phyloP scores from a whole-genome alignment of 2,888 invertebrate species.

The Arge pagana region DNA sequence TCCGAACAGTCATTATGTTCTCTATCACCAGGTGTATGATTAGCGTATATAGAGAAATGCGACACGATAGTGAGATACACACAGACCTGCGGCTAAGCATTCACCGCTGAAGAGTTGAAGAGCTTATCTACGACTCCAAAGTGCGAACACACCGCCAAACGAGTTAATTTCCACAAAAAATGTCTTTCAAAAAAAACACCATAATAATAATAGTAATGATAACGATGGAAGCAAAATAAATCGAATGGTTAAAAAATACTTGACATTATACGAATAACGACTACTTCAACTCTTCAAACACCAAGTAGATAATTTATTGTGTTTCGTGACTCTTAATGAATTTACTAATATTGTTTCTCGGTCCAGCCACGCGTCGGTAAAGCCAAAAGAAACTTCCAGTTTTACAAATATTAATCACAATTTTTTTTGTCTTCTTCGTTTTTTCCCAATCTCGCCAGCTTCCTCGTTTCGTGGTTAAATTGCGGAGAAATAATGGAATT shows the following conservation, averaged over 20 bases:
- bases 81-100: constrained; percentile 55
- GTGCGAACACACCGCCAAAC: no score
- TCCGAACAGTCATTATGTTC: constrained; percentile 38
- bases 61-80: constrained; percentile 43
- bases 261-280: background rate
- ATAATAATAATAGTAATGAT: background rate
- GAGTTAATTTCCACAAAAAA: background rate
- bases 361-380: constrained; percentile 57
- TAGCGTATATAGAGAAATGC: constrained; percentile 32
- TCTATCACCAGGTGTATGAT: constrained; percentile 43
- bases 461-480: no score
- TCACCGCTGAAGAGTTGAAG: constrained; percentile 36
- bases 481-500: no score
- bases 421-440: background rate
- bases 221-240: background rate
- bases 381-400: constrained; percentile 36
- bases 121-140: no score
- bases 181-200: background rate
- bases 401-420: constrained; percentile 12
- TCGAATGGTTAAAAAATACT: no score
- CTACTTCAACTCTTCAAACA: constrained; percentile 16
- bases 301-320: constrained; percentile 17
- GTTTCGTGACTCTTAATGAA: constrained; percentile 17
- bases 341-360: constrained; percentile 56
- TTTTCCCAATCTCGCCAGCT: no score